A percentile compares a stretch with the other conserved stretches of the same genome.
Evolutionary conservation across 2,888 invertebrate genomes (phyloP).

Genomic region (Sarcophaga caerulescens): DNA sequence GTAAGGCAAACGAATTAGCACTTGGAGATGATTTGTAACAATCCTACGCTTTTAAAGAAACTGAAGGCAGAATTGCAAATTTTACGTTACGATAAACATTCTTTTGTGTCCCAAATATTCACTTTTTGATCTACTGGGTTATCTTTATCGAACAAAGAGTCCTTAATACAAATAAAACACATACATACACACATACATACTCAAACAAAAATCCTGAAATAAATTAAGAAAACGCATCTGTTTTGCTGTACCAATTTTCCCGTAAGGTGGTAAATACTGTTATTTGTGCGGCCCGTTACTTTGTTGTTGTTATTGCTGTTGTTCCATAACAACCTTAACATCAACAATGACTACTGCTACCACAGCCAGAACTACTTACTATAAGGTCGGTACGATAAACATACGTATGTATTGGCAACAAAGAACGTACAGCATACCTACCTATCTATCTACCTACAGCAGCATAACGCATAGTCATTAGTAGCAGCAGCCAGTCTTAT

Average conservation of each 20-base stretch:
- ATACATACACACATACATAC: neutral
- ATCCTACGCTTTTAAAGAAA: neutral
- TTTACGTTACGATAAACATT: too few relatives aligned
- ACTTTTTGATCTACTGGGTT: conserved; percentile 14
- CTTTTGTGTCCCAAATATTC: neutral
- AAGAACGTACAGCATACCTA: conserved; percentile 3
- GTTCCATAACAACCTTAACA: conserved; percentile 37
- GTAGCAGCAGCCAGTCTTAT: conserved; percentile 41
- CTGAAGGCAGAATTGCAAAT: too few relatives aligned
- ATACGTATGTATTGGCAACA: neutral
- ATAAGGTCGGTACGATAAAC: neutral
- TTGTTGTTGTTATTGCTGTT: conserved; percentile 26
- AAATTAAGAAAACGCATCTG: conserved; percentile 64
- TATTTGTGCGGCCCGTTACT: conserved; percentile 27
- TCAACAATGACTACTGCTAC: conserved; percentile 40
- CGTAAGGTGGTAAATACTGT: conserved; percentile 63
- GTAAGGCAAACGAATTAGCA: neutral
- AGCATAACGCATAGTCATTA: conserved; percentile 25
- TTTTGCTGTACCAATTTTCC: conserved; percentile 61
- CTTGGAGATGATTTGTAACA: neutral
- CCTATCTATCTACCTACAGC: too few relatives aligned
- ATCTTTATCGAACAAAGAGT: neutral
- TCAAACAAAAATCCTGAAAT: conserved; percentile 3
- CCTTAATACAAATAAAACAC: conserved; percentile 11
- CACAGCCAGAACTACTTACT: conserved; percentile 11